Conservation (phyloP, 2,888 invertebrate species). For the Margaritifera margaritifera region DNA sequence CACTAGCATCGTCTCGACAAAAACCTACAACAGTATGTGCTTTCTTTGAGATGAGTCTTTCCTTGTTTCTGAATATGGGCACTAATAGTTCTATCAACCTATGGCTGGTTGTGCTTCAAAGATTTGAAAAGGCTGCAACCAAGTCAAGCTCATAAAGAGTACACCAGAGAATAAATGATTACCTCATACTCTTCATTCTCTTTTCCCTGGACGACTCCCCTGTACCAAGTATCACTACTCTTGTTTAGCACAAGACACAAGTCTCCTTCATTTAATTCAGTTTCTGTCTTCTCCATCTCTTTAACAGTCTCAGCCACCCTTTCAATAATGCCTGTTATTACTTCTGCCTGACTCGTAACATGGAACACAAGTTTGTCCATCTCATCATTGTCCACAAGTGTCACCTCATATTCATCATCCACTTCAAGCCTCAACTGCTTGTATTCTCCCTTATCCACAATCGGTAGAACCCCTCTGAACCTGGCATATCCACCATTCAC, state of each 20-base stretch:
- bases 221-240: slow-evolving; percentile 38
- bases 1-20: too few species aligned
- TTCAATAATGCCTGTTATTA: slow-evolving; percentile 22
- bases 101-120: too few species aligned
- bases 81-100: too few species aligned
- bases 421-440: slow-evolving; percentile 18
- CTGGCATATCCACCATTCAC: slow-evolving; percentile 18
- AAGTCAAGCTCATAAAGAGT: too few species aligned
- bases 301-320: slow-evolving; percentile 28
- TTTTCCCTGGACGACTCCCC: too few species aligned
- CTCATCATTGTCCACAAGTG: slow-evolving; percentile 26
- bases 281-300: slow-evolving; percentile 67
- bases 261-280: slow-evolving; percentile 77
- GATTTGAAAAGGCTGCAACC: too few species aligned
- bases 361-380: slow-evolving; percentile 30
- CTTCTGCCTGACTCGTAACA: slow-evolving; percentile 7
- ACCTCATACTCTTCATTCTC: too few species aligned
- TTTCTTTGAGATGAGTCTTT: too few species aligned
- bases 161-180: too few species aligned
- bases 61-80: too few species aligned
- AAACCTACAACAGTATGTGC: too few species aligned
- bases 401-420: slow-evolving; percentile 23
- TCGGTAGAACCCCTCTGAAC: neutral
- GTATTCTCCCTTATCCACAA: slow-evolving; percentile 14
- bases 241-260: slow-evolving; percentile 78